Base-by-base conservation (phyloP, 2,888 invertebrate species). In the Apamea epomidion region DNA sequence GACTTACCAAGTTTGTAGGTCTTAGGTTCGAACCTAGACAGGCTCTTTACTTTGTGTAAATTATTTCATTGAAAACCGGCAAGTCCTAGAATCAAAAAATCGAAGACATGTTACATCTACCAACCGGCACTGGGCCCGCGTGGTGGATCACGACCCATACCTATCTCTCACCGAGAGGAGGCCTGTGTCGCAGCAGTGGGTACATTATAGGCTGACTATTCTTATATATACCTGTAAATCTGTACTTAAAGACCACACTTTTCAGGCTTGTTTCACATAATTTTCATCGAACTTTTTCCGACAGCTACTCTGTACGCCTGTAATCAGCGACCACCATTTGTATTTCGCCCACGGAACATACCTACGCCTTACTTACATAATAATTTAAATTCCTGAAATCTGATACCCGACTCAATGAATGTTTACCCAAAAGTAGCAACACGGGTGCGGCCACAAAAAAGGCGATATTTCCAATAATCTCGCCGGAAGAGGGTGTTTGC, bases 401-500 rank as follows among this genome's bases (percentile, higher is more conserved):
- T 58, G 48, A 76, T 74, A 67, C 54, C 42, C 10, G 7, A 32
- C 72, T 70, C 70, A 83, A 84, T 69, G 65, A 83, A 72, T 90
- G 85, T 86, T 87, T 86, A 87, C 90, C 81, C 88, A 91, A 92
- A 93, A 93, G 94, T 93, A 94, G 94, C 93, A 82, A 82, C 90
- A 84, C 91, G 92, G 93, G 92, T 92, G 93, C 92, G 92, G 93
- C 81, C 88, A 91, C 91, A 92, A 93, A 95, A 95, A 95, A 95
- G 93, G 94, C 93, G 94, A 92, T 93, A 93, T 93, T 96, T 96
- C 96, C 93, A 95, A 94, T 94, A 94, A 96, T 91, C 93, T 91
- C 90, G 91, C 93, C 96, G 96, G 96, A 96, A 96, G 94, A 95
- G 93, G 94, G 93, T 93, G 94, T 95, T 95, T 94, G 93, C 93